phyloP scores from a whole-genome alignment of 2,797 vertebrate genomes.

The Cynodonichthys magdalenae region DNA sequence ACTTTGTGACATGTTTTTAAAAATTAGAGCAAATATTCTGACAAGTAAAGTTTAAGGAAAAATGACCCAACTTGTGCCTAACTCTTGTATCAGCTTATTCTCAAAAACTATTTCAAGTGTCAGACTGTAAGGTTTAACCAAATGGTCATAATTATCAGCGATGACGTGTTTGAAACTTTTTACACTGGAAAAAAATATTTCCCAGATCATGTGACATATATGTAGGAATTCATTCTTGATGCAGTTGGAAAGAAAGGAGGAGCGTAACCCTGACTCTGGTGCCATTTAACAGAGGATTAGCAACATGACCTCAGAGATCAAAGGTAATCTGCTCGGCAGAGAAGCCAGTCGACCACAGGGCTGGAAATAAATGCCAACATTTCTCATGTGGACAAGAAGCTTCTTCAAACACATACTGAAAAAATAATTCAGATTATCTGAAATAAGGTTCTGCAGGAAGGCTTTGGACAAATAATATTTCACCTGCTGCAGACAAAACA shows the following conservation, averaged over 20 bases:
- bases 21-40: background rate
- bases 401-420: slow-evolving; percentile 14
- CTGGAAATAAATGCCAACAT: slow-evolving; percentile 43
- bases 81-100: background rate
- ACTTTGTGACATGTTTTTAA: slow-evolving; percentile 11
- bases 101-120: slow-evolving; percentile 2
- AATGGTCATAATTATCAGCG: slow-evolving; percentile 1
- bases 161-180: slow-evolving; percentile 16
- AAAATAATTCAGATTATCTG: too few species aligned
- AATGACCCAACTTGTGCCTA: background rate
- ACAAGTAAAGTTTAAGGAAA: slow-evolving; percentile 6
- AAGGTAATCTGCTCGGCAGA: slow-evolving; percentile 57
- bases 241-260: slow-evolving; percentile 11
- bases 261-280: slow-evolving; percentile 26
- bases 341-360: slow-evolving; percentile 13
- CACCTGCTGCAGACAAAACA: too few species aligned
- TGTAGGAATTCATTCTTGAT: slow-evolving; percentile 33
- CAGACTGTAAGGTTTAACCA: slow-evolving; percentile 2
- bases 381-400: slow-evolving; percentile 21
- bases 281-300: slow-evolving; percentile 54
- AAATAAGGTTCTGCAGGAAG: too few species aligned
- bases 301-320: slow-evolving; percentile 47
- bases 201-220: background rate
- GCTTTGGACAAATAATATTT: too few species aligned
- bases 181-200: slow-evolving; percentile 12